Conservation (phyloP, 2,888 invertebrate species). For the Seira musarum region DNA sequence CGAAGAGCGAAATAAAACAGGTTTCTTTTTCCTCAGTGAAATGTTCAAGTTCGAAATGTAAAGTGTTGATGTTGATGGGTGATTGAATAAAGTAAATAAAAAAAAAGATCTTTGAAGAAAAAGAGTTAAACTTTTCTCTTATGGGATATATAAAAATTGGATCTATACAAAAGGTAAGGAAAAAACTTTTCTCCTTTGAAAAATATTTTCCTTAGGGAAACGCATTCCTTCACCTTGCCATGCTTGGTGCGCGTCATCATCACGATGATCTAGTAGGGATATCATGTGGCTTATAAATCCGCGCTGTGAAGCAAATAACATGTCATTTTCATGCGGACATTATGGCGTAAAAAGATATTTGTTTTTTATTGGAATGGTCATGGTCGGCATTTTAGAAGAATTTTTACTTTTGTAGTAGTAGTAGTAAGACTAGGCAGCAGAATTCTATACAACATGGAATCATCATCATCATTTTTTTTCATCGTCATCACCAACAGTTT, state of each 20-base stretch:
- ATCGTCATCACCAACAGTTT: background rate
- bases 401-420: background rate
- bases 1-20: background rate
- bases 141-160: conserved; percentile 5
- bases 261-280: background rate
- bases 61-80: conserved; percentile 7
- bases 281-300: background rate
- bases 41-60: background rate
- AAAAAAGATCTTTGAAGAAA: background rate
- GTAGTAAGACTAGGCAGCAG: no score
- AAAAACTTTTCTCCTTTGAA: background rate
- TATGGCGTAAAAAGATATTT: background rate
- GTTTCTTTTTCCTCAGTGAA: background rate
- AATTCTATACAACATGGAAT: background rate
- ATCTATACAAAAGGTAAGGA: background rate
- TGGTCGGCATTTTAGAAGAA: conserved; percentile 6
- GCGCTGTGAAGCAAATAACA: conserved; percentile 1
- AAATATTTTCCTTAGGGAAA: background rate
- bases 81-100: conserved; percentile 7
- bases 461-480: background rate
- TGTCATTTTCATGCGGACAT: conserved; percentile 4
- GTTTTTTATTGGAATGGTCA: background rate
- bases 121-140: background rate
- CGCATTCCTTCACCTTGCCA: no score
- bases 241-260: no score